Evolutionary conservation across 2,888 invertebrate species (phyloP), one percentile per base, ranked within the genome.

Genomic region (Lymantria dispar): DNA sequence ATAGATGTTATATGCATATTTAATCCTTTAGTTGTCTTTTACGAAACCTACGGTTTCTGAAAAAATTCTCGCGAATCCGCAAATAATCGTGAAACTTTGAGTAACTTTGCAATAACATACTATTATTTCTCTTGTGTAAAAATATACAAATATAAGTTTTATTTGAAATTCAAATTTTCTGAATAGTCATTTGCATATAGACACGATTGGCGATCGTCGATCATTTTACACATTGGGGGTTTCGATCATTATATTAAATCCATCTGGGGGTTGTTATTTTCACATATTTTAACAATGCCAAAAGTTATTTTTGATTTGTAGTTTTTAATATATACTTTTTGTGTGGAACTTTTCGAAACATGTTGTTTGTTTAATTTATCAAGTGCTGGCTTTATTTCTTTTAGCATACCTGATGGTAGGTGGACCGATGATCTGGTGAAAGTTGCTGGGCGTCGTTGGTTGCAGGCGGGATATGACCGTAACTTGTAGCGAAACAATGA

Each of bases 111-210:
- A 38, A 38, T 38, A 12, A 7, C 12, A 76, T 80, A 79, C 85
- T 83, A 87, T 87, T 87, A 86, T 75, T 76, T 67, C 62, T 62
- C 72, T 64, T 81, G 80, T 80, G 77, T 80, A 81, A 85, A 87
- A 84, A 85, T 80, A 80, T 80, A 79, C 83, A 87, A 85, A 84
- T 56, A 69, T 69, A 76, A 64, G 59, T 72, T 72, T 70, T 72
- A 87, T 89, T 89, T 88, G 83, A 81, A 86, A 82, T 86, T 87
- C 85, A 87, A 87, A 89, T 89, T 77, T 77, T 68, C n/a, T 69
- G 72, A 76, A 40, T 73, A 62, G 49, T 52, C 57, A 89, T 90
- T 90, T 87, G 84, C 90, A 90, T 90, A 85, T 87, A 89, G 82
- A 90, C 83, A 83, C 73, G 66, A 80, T 83, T 77, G 85, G 83